phyloP scores from a whole-genome alignment of 2,888 invertebrate species.

The Stictocephala bisonia region DNA sequence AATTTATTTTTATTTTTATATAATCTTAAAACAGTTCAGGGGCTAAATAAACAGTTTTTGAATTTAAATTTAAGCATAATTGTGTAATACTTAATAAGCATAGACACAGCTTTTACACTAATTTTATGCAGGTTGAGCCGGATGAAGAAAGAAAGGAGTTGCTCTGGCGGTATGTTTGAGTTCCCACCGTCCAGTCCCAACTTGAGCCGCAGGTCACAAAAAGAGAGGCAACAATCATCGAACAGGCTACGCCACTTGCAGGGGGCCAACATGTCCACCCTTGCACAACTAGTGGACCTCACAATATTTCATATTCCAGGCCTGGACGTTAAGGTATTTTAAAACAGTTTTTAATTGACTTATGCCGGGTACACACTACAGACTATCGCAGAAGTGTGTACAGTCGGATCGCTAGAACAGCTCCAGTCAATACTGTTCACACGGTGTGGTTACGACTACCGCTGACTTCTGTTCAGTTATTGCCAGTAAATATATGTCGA shows the following conservation, averaged over 20 bases:
- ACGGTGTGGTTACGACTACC: no score
- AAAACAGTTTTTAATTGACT: slow-evolving; percentile 19
- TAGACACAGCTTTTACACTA: no score
- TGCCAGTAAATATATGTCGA: no score
- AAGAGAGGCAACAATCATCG: slow-evolving; percentile 64
- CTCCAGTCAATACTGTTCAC: no score
- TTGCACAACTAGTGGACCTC: slow-evolving; percentile 73
- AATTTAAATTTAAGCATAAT: no score
- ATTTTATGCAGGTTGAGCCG: slow-evolving; percentile 68
- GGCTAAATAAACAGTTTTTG: no score
- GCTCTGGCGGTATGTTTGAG: slow-evolving; percentile 73
- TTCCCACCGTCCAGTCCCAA: slow-evolving; percentile 69
- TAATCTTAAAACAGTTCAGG: no score
- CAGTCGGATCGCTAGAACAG: no score
- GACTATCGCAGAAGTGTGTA: no score
- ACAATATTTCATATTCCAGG: slow-evolving; percentile 94
- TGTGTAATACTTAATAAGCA: no score
- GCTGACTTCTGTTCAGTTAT: no score
- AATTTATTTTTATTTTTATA: no score
- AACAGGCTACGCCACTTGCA: slow-evolving; percentile 65
- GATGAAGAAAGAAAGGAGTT: slow-evolving; percentile 80
- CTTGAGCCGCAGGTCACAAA: slow-evolving; percentile 65
- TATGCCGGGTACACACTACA: neutral
- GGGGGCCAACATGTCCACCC: slow-evolving; percentile 62
- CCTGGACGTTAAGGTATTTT: slow-evolving; percentile 81